phyloP scores from a whole-genome alignment of 2,888 invertebrate genomes.

The Leptopilina drosophilae region DNA sequence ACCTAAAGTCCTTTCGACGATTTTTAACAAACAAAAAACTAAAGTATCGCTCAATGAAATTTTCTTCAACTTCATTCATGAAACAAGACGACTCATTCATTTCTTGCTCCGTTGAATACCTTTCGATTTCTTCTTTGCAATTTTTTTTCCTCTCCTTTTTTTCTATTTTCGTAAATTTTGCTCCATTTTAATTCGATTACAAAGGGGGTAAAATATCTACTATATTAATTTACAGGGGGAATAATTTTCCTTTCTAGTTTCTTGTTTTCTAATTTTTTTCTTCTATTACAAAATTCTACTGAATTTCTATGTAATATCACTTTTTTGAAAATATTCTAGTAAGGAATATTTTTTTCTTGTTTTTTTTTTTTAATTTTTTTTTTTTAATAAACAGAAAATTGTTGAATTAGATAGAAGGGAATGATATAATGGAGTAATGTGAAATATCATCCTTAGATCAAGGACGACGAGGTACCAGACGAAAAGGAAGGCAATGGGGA shows the following conservation, averaged over 20 bases:
- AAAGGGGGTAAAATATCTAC: too few species aligned
- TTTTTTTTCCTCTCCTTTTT: neutral
- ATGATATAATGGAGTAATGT: neutral
- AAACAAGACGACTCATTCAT: slow-evolving; percentile 23
- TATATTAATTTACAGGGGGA: too few species aligned
- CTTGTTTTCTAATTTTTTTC: too few species aligned
- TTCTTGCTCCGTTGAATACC: neutral
- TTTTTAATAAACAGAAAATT: too few species aligned
- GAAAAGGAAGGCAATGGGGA: slow-evolving; percentile 68
- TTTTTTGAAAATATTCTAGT: too few species aligned
- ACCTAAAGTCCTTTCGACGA: slow-evolving; percentile 6
- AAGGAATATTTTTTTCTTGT: too few species aligned
- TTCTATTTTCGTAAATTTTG: neutral
- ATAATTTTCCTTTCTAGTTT: too few species aligned
- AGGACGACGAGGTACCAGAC: slow-evolving; percentile 85
- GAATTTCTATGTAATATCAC: too few species aligned
- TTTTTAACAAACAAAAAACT: neutral
- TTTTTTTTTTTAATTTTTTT: too few species aligned
- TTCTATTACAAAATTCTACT: too few species aligned
- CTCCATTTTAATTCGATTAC: too few species aligned
- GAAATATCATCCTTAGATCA: slow-evolving; percentile 75
- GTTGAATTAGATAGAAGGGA: neutral
- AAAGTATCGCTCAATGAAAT: slow-evolving; percentile 33
- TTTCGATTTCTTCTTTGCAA: neutral
- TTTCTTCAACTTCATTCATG: slow-evolving; percentile 38